Evolutionary conservation across 2,797 vertebrate species (phyloP).

Genomic region (Graptemys geographica): DNA sequence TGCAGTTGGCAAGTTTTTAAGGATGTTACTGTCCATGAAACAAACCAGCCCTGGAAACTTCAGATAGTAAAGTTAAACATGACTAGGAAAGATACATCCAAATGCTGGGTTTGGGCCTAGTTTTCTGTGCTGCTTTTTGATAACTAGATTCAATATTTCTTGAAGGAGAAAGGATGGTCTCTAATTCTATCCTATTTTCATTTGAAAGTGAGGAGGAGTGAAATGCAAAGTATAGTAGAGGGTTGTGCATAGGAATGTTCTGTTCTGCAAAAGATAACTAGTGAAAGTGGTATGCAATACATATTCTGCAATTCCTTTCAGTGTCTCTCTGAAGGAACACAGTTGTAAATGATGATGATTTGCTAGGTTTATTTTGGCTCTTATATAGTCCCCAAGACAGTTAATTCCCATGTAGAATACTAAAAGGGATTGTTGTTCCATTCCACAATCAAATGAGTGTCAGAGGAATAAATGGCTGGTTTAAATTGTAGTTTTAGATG

Average conservation of each 20-base stretch:
- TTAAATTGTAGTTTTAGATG: background rate
- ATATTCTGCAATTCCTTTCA: background rate
- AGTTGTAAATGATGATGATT: background rate
- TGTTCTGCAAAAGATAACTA: background rate
- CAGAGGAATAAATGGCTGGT: background rate
- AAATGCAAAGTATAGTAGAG: background rate
- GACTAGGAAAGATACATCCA: background rate
- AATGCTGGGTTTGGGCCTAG: background rate
- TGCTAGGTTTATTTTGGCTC: background rate
- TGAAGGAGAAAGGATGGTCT: background rate
- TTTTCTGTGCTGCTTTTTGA: background rate
- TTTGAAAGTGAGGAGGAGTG: background rate
- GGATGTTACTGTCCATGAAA: background rate
- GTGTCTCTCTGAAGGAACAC: background rate
- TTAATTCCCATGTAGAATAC: background rate
- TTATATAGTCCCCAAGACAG: background rate
- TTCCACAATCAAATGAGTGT: accelerated
- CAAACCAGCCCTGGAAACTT: background rate
- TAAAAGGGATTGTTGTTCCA: background rate
- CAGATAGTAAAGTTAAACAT: background rate
- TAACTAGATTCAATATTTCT: background rate
- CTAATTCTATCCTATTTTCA: background rate
- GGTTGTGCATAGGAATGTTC: background rate
- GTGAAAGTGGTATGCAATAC: background rate
- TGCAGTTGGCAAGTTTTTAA: background rate